Evolutionary conservation across 2,888 invertebrate genomes (phyloP), one percentile per base, ranked within the genome.

Genomic region (Plebejus melissa): DNA sequence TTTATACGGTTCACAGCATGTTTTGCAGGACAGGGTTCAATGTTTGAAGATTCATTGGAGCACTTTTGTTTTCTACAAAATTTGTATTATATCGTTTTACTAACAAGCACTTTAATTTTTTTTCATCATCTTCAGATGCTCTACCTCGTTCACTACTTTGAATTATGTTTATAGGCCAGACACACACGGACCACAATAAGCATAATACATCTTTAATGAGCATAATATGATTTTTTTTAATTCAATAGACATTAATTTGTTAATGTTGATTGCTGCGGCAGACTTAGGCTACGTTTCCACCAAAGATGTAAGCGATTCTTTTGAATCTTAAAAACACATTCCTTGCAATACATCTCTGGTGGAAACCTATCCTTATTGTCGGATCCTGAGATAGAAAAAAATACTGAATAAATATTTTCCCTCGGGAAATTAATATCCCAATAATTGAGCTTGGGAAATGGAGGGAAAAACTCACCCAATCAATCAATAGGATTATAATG

Each of bases 381-480:
- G 28, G 22, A 1, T 28, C 28, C 11, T 13, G 13, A 13, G 22
- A 65, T 36, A 65, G 1, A 60, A 60, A 60, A 65, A 65, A 60
- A 60, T 65, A 36, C 4, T 32, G 32, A 65, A 65, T 32, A 65
- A 36, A 65, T 65, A 65, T 65, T 5, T 65, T 5, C 65, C 13
- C 65, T 65, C 4, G 65, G 32, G 65, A 65, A 65, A 65, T 36
- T 65, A 32, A 65, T 32, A 32, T 65, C 32, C 65, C 13, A 32
- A 16, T 36, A 65, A 65, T 65, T 65, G 65, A 36, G 65, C 32
- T 36, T 65, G 32, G 65, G 16, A 65, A 32, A 65, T 65, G 65
- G 6, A 65, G 32, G 65, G 32, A 65, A 65, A 65, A 36, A 13
- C 65, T 60, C 16, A 32, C 32, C 65, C 65, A 36, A 65, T 65